Conservation (phyloP, 2,888 invertebrate species). For the Rhagonycha lutea region DNA sequence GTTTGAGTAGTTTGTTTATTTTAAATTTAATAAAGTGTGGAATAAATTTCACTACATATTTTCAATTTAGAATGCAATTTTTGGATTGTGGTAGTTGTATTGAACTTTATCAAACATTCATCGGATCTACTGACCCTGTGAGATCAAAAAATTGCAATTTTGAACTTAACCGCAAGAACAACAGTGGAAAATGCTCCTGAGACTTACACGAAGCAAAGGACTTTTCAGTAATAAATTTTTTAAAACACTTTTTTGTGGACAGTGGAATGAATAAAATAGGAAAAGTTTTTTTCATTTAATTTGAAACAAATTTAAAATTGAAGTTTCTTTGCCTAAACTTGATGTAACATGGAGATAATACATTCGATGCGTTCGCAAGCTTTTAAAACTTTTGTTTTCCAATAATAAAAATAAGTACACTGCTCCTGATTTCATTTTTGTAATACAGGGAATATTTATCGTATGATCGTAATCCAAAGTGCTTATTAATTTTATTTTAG, state of each 20-base stretch:
- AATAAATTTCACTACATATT: background rate
- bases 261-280: background rate
- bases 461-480: background rate
- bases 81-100: background rate
- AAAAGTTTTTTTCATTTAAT: background rate
- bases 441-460: background rate
- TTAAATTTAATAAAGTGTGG: background rate
- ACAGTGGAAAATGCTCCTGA: background rate
- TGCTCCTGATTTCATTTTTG: too few species aligned
- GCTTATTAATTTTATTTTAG: background rate
- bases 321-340: too few species aligned
- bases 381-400: background rate
- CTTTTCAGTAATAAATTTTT: background rate
- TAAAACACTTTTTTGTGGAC: background rate
- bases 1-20: background rate
- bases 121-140: background rate
- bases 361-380: background rate
- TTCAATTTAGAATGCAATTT: background rate
- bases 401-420: background rate
- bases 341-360: background rate
- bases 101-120: background rate
- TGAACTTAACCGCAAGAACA: background rate
- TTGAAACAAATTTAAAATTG: background rate
- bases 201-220: background rate
- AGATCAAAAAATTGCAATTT: background rate